Percentiles rank a stretch among this genome's conserved stretches.
phyloP scores from a whole-genome alignment of 1,140 invertebrate species.

The Brachionus angularis region DNA sequence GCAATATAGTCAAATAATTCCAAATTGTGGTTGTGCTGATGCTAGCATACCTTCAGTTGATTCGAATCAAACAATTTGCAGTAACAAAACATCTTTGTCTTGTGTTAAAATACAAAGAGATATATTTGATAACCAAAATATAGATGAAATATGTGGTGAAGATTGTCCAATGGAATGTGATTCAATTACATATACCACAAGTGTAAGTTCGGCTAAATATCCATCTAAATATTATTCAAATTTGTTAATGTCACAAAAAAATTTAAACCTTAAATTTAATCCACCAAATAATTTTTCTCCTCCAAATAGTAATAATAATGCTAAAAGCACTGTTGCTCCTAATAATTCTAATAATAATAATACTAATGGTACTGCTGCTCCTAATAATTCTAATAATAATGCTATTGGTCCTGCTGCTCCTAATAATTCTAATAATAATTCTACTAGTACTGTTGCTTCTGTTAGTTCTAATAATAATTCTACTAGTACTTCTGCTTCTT shows the following conservation, averaged over 20 bases:
- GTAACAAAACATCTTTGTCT: background rate
- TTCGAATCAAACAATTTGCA: background rate
- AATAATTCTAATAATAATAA: no score
- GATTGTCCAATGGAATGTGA: slow-evolving; percentile 26
- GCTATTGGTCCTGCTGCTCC: no score
- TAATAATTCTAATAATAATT: no score
- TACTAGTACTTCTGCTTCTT: no score
- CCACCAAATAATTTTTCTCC: background rate
- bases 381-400: no score
- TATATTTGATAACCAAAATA: slow-evolving; percentile 1
- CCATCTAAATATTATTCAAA: slow-evolving; percentile 22
- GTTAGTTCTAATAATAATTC: no score
- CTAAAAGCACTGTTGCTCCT: no score
- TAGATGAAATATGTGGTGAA: slow-evolving; percentile 10
- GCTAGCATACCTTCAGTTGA: slow-evolving; percentile 7
- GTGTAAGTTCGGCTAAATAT: slow-evolving; percentile 7
- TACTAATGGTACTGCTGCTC: no score
- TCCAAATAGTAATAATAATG: no score
- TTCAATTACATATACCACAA: background rate
- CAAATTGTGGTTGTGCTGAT: slow-evolving; percentile 34
- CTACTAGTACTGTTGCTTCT: no score
- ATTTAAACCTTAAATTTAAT: slow-evolving; percentile 17
- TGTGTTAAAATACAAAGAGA: background rate
- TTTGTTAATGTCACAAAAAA: background rate
- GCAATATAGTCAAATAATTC: slow-evolving; percentile 21